These are phyloP conservation scores for Leuciscus idus DNA, from an alignment of 2,113 vertebrate species.

Conservation along the genomic window DNA sequence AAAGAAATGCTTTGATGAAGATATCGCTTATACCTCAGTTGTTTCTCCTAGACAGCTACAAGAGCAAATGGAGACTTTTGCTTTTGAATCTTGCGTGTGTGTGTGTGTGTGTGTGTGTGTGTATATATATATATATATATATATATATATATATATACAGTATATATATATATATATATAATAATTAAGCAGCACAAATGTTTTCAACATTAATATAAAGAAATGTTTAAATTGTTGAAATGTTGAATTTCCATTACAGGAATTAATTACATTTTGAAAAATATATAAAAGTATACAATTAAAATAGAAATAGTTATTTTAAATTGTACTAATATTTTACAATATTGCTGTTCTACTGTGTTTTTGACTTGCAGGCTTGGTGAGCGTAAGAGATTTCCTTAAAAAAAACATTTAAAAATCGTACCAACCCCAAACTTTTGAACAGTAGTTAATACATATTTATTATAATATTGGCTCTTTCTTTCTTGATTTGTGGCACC, in stretches of 20 bases:
- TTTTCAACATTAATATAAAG: background rate
- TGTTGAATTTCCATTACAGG: background rate
- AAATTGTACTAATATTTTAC: background rate
- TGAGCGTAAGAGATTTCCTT: background rate
- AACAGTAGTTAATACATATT: background rate
- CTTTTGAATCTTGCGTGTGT: background rate
- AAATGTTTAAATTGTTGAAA: background rate
- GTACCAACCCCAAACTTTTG: background rate
- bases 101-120: background rate
- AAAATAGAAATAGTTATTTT: background rate
- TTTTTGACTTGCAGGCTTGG: background rate
- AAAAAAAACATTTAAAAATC: background rate
- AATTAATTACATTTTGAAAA: background rate
- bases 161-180: background rate
- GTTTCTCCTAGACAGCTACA: background rate
- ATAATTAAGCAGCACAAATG: background rate
- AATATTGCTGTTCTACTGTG: background rate
- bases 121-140: too few species aligned
- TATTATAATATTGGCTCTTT: background rate
- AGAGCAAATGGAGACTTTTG: background rate
- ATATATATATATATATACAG: too few species aligned
- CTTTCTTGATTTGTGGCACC: background rate
- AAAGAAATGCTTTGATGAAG: constrained; percentile 1
- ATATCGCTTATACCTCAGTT: background rate
- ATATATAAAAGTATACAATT: background rate